Conservation (phyloP, 2,797 vertebrate species). For the Delichon dasypus region DNA sequence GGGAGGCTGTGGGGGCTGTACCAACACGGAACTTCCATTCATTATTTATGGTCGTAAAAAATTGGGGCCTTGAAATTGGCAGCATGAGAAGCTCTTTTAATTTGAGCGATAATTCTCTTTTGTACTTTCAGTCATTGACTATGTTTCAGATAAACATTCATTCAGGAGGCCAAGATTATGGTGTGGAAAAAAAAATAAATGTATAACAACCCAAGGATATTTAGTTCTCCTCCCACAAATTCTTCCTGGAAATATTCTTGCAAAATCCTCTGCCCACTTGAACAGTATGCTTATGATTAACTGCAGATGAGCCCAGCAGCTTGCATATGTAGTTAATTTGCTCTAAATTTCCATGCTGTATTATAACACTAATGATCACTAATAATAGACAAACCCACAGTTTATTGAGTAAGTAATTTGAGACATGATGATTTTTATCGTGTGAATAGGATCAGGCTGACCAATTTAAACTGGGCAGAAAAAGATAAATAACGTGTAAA, state of each 20-base stretch:
- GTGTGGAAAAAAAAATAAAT: not conserved
- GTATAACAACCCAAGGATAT: constrained; percentile 25
- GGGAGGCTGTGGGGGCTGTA: not conserved
- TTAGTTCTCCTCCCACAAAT: constrained; percentile 60
- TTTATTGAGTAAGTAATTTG: constrained; percentile 85
- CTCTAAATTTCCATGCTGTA: constrained; percentile 80
- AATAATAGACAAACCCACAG: constrained; percentile 84
- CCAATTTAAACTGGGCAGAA: constrained; percentile 76
- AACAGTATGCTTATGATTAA: constrained; percentile 74
- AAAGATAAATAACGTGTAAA: constrained; percentile 77
- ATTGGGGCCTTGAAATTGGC: not conserved
- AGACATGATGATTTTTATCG: constrained; percentile 78
- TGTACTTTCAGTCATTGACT: constrained; percentile 36
- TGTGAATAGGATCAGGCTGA: constrained; percentile 75
- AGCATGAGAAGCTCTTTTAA: constrained; percentile 54
- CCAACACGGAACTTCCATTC: constrained; percentile 7
- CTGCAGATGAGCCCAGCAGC: constrained; percentile 75
- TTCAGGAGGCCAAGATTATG: constrained; percentile 55
- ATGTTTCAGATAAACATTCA: constrained; percentile 40
- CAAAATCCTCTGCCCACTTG: constrained; percentile 71
- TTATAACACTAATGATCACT: constrained; percentile 83
- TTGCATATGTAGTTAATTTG: constrained; percentile 80
- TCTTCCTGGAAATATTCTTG: constrained; percentile 68
- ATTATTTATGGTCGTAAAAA: constrained; percentile 30
- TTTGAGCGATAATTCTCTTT: constrained; percentile 49